Base-by-base conservation (phyloP, 1,140 invertebrate species). In the Cyclargus thomasi region DNA sequence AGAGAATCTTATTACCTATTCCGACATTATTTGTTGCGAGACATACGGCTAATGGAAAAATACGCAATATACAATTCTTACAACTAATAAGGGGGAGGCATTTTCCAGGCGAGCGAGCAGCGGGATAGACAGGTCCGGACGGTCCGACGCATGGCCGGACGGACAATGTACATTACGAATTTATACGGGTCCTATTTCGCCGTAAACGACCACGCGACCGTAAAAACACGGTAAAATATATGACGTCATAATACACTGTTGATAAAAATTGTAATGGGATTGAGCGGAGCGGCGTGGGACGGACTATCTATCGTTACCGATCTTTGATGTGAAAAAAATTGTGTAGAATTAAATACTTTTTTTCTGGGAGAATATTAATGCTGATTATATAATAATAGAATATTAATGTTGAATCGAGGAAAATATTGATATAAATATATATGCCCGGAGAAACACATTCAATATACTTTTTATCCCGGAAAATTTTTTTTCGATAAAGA, bases 201-300 rank as follows among this genome's bases (percentile, higher is more conserved):
- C 39, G 11, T 47, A 11, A 47, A 16, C 39, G 39, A 47, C 39
- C 39, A 47, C 39, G 39, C 39, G 39, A 47, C 39, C 39, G 39
- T 47, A 47, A 47, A 47, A 47, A 47, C 39, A 47, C 39, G 39
- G 39, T 47, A 47, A 47, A 47, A 47, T 47, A 47, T 47, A 47
- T 47, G 39, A 16, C 39, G 14, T 47, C 39, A 47, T 47, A 47
- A 16, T 47, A 47, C 11, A 47, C 39, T 47, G 39, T 47, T 47
- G 39, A 47, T 47, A 47, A 47, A 47, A 47, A 47, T 16, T 47
- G 39, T 47, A 47, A 47, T 16, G 2, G 36, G 39, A 47, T 47
- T 47, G 39, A 47, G 39, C 14, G 59, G 21, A 65, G 5, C n/a
- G 2, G 18, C 8, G 16, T 8, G 18, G 29, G 10, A 23, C 2